Percentiles rank a stretch among this genome's conserved stretches.
These are phyloP conservation scores for Pseudoatta argentina DNA, from an alignment of 1,140 invertebrate species.

Conservation along the genomic window DNA sequence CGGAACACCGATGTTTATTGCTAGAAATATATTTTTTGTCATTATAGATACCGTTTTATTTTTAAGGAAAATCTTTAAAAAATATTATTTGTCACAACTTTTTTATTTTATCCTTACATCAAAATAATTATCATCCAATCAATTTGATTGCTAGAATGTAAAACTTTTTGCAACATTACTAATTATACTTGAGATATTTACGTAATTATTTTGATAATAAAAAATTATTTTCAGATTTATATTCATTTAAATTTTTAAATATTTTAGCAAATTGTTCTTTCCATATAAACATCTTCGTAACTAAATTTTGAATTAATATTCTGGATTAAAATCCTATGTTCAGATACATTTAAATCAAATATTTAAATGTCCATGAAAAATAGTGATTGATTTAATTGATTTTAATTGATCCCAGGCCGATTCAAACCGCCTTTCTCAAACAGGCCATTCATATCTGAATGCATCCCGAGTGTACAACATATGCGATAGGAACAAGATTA, in stretches of 20 bases:
- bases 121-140: too few species aligned
- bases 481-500: conserved; percentile 57
- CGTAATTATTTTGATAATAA: too few species aligned
- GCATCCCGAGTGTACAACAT: conserved; percentile 43
- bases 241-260: too few species aligned
- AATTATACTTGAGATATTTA: too few species aligned
- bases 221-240: too few species aligned
- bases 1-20: neutral
- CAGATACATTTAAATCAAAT: conserved; percentile 33
- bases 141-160: too few species aligned
- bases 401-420: conserved; percentile 43
- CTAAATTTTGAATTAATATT: conserved; percentile 15
- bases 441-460: conserved; percentile 51
- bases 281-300: neutral
- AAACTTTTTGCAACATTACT: too few species aligned
- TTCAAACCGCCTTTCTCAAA: conserved; percentile 31
- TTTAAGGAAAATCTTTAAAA: neutral
- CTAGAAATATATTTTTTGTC: neutral
- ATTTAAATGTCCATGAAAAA: conserved; percentile 8
- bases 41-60: neutral
- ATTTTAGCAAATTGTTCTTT: too few species aligned
- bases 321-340: conserved; percentile 7
- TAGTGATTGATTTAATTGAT: conserved; percentile 46
- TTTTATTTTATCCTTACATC: neutral
- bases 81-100: neutral